A percentile compares a stretch with the other conserved stretches of the same genome.
These are phyloP conservation scores for Triplophysa dalaica DNA, from an alignment of 2,113 vertebrate species.

Conservation along the genomic window DNA sequence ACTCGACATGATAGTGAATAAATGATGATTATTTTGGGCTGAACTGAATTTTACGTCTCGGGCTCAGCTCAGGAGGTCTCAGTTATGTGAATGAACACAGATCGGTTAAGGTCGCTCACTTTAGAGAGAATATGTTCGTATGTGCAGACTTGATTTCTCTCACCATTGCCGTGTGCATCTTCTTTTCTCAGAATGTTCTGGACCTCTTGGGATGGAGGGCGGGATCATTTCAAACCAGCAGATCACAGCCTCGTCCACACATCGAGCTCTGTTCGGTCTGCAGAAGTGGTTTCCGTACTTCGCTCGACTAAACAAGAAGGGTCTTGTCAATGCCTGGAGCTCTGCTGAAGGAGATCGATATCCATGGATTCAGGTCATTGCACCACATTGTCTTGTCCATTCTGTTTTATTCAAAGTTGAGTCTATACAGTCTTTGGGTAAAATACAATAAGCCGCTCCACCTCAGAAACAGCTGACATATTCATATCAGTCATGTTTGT, in stretches of 20 bases:
- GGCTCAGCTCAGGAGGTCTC: no score
- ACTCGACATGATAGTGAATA: no score
- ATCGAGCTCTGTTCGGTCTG: conserved; percentile 82
- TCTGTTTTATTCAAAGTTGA: neutral
- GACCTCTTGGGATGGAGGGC: conserved; percentile 85
- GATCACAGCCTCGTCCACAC: conserved; percentile 83
- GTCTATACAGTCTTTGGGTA: no score
- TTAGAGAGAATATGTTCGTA: no score
- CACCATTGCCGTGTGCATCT: neutral
- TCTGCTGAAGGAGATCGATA: conserved; percentile 85
- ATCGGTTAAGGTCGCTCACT: no score
- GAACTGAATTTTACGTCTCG: no score
- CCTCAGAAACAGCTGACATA: no score
- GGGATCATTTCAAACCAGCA: conserved; percentile 86
- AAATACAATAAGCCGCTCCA: no score
- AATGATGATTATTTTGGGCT: no score
- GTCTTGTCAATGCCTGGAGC: conserved; percentile 87
- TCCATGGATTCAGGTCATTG: conserved; percentile 86
- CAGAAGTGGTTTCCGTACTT: conserved; percentile 88
- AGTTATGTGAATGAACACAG: no score
- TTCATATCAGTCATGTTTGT: no score
- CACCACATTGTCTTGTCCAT: neutral
- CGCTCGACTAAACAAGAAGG: conserved; percentile 84
- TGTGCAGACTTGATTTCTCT: neutral
- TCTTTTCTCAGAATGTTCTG: conserved; percentile 76